Evolutionary conservation across 2,113 vertebrate species (phyloP), one percentile per base, ranked within the genome.

Genomic region (Craseonycteris thonglongyai): DNA sequence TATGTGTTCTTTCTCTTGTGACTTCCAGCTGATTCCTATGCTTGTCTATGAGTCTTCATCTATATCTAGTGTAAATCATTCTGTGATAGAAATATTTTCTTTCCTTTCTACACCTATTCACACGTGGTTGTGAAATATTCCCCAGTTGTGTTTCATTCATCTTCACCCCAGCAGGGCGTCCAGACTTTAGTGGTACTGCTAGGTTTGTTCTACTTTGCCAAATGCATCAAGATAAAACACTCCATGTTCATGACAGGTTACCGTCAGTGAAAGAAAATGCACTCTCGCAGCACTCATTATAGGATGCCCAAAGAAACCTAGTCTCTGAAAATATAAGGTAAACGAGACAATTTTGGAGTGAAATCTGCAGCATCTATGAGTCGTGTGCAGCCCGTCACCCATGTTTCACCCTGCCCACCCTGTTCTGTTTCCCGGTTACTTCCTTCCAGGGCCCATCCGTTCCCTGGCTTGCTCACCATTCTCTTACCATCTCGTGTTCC

Each of bases 121-220:
- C 84, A 93, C 80, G 61, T 92, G 47, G 22, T 21, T 72, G 71
- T 87, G 61, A 94, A 92, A 69, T 85, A 59, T 84, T 94, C 94
- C 61, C 90, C 49, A 81, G 82, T 22, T 91, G 59, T 2, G 9
- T 47, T 90, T 56, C 87, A 94, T 84, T 81, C 91, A 88, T 95
- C 93, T 96, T 96, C 83, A 87, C n/a, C 63, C 66, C 83, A 94
- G 87, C 80, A 90, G 76, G 91, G 12, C 28, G 14, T 65, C 80
- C 76, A 19, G 3, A 4, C 82, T 90, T 84, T 38, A 88, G 42
- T 24, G 24, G 28, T 51, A 28, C n/a, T 83, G 65, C 21, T 76
- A 24, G 65, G 35, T n/a, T 93, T 78, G 38, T 54, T 90, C 84
- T 8, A 59, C 54, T 94, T 94, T 86, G 45, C 28, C 26, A 49